Conservation (phyloP, 1,140 invertebrate species). For the Cyrtorhinus lividipennis region DNA sequence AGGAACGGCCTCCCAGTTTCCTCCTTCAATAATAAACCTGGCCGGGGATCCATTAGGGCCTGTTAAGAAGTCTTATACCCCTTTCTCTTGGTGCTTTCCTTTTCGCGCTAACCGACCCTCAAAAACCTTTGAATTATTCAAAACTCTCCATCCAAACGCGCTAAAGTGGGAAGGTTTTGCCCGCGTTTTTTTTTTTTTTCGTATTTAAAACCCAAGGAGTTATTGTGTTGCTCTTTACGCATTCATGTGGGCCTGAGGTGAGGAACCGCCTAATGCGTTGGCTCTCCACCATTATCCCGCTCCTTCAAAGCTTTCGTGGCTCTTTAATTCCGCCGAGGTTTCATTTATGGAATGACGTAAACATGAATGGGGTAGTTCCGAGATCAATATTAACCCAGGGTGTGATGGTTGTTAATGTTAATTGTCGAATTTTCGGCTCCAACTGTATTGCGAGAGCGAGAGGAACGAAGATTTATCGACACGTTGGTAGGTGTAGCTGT, state of each 20-base stretch:
- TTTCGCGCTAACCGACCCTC: not conserved
- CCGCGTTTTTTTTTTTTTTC: not conserved
- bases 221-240: constrained; percentile 8
- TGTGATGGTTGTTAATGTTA: no score
- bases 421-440: no score
- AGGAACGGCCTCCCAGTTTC: constrained; percentile 1
- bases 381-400: no score
- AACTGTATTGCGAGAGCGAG: no score
- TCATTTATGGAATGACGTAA: no score
- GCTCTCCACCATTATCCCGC: not conserved
- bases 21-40: constrained; percentile 15
- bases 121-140: constrained; percentile 15
- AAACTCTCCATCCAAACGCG: no score
- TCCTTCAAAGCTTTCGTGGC: not conserved
- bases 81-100: not conserved
- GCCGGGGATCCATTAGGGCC: constrained; percentile 14
- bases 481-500: no score
- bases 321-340: no score
- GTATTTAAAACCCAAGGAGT: constrained; percentile 12
- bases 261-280: no score
- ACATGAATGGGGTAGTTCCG: no score
- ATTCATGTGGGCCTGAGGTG: constrained; percentile 4
- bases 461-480: no score
- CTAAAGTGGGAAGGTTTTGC: not conserved
- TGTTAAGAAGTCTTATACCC: constrained; percentile 10